Percentiles rank a stretch among this genome's conserved stretches.
These are phyloP conservation scores for Pinctada fucata DNA, from an alignment of 2,888 invertebrate genomes.

Conservation along the genomic window DNA sequence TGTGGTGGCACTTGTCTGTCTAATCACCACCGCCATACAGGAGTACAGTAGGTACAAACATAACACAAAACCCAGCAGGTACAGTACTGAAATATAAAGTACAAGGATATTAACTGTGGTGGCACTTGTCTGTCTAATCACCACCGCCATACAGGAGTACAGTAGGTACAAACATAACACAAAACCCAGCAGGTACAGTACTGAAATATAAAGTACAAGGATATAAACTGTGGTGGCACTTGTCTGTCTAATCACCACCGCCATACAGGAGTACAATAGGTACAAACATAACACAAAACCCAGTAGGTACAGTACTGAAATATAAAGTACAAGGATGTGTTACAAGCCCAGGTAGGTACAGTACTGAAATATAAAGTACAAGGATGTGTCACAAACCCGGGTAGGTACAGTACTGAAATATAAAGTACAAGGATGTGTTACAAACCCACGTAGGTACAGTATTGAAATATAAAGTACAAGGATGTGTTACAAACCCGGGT, in stretches of 20 bases:
- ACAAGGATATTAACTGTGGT: constrained; percentile 89
- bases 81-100: background rate
- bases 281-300: constrained; percentile 88
- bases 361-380: constrained; percentile 87
- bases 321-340: constrained; percentile 90
- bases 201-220: constrained; percentile 93
- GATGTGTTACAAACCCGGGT: constrained; percentile 82
- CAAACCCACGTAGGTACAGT: constrained; percentile 89
- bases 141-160: constrained; percentile 87
- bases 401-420: background rate
- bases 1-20: constrained; percentile 88
- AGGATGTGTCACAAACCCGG: constrained; percentile 84
- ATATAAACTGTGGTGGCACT: constrained; percentile 90
- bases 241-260: constrained; percentile 86
- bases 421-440: constrained; percentile 86
- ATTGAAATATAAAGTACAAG: constrained; percentile 86
- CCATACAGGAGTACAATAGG: constrained; percentile 86
- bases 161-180: no score
- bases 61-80: constrained; percentile 80
- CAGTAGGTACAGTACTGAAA: constrained; percentile 89
- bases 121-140: constrained; percentile 88
- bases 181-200: constrained; percentile 87
- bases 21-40: constrained; percentile 85
- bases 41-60: constrained; percentile 88
- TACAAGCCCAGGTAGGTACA: constrained; percentile 87